Percentiles rank a stretch among this genome's conserved stretches.
Evolutionary conservation across 2,797 vertebrate species (phyloP).

Genomic region (Simalia tracyae): DNA sequence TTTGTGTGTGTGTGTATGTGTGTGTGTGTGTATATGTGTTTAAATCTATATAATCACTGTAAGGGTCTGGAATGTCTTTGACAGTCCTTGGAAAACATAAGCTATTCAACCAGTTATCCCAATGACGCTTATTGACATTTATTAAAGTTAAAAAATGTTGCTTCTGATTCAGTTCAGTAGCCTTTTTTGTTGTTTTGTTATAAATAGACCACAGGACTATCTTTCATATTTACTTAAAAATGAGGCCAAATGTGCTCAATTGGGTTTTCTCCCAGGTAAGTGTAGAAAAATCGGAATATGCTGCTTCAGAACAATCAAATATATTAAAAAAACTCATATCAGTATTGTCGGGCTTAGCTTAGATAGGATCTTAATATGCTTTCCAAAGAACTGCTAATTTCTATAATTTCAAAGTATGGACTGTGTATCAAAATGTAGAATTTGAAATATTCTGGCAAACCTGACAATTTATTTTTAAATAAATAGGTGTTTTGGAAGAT

Average conservation of each 20-base stretch:
- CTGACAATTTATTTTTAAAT: constrained; percentile 24
- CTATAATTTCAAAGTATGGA: constrained; percentile 21
- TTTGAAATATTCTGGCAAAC: constrained; percentile 30
- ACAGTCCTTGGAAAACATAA: not conserved
- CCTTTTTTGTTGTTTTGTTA: not conserved
- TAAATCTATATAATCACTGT: not conserved
- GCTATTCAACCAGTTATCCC: not conserved
- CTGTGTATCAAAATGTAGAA: not conserved
- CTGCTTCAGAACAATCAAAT: constrained; percentile 12
- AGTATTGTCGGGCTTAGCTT: constrained; percentile 21
- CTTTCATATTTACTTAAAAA: not conserved
- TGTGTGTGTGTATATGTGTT: too few relatives aligned
- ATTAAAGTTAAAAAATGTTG: not conserved
- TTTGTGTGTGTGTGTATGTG: too few relatives aligned
- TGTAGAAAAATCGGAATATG: not conserved
- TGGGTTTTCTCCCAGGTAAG: not conserved
- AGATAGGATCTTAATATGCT: constrained; percentile 33
- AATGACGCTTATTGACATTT: too few relatives aligned
- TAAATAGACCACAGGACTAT: not conserved
- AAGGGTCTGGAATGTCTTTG: not conserved
- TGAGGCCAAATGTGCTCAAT: not conserved
- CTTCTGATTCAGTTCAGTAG: not conserved
- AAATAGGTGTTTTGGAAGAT: not conserved
- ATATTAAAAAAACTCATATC: not conserved
- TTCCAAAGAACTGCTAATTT: constrained; percentile 19